Evolutionary conservation across 2,888 invertebrate genomes (phyloP).

Genomic region (Masnerella sp.): DNA sequence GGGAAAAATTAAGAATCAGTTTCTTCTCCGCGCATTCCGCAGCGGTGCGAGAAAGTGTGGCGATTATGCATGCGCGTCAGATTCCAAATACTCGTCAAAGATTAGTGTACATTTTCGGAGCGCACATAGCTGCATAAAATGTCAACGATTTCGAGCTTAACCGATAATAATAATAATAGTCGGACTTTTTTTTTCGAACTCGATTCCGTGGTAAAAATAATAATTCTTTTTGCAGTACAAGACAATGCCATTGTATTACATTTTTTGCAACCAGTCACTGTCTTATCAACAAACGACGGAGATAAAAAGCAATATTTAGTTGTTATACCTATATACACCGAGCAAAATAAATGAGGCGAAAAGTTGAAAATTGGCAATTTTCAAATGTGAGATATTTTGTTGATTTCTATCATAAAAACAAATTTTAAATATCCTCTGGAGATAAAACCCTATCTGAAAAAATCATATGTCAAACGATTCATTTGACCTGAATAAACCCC

Average conservation of each 20-base stretch:
- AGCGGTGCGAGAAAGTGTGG: constrained; percentile 33
- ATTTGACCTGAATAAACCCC: too few relatives aligned
- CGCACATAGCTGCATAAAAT: neutral
- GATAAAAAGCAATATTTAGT: too few relatives aligned
- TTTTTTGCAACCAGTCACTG: constrained; percentile 4
- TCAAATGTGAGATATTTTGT: too few relatives aligned
- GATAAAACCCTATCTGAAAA: too few relatives aligned
- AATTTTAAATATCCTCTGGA: too few relatives aligned
- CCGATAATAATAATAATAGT: too few relatives aligned
- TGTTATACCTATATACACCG: neutral
- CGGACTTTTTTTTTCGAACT: too few relatives aligned
- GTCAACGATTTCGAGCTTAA: too few relatives aligned
- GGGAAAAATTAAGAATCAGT: constrained; percentile 30
- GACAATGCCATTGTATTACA: constrained; percentile 19
- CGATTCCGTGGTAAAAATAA: neutral
- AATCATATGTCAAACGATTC: too few relatives aligned
- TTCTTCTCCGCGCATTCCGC: constrained; percentile 26
- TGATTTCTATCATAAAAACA: too few relatives aligned
- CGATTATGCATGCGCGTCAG: constrained; percentile 33
- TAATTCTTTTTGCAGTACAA: neutral
- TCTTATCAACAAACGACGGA: neutral
- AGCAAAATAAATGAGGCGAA: too few relatives aligned
- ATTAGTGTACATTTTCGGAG: constrained; percentile 29
- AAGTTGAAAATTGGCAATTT: too few relatives aligned
- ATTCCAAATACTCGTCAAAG: constrained; percentile 27